Conservation (phyloP, 2,888 invertebrate genomes). For the Folsomia manolachei region DNA sequence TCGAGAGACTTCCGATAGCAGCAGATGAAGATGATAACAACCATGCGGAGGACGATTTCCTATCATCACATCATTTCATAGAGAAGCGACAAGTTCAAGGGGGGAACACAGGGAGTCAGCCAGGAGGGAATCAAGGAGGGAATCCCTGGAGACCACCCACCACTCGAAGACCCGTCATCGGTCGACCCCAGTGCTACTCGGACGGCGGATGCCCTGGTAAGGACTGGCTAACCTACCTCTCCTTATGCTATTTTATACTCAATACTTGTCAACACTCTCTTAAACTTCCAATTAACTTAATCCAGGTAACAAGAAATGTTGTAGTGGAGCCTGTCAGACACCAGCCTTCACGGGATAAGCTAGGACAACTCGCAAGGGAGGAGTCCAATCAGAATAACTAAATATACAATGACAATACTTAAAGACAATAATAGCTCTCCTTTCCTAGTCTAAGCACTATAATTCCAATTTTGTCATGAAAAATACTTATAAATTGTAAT, state of each 20-base stretch:
- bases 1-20: too few species aligned
- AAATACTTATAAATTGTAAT: too few species aligned
- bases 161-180: not conserved
- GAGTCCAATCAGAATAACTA: too few species aligned
- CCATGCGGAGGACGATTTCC: too few species aligned
- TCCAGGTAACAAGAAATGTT: constrained; percentile 13
- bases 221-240: too few species aligned
- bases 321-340: not conserved
- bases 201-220: constrained; percentile 9
- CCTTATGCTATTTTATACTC: too few species aligned
- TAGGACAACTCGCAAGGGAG: too few species aligned
- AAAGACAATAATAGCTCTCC: too few species aligned
- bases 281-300: not conserved
- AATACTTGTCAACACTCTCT: not conserved
- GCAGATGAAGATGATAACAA: not conserved
- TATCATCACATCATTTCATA: too few species aligned
- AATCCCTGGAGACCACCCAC: not conserved
- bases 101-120: not conserved
- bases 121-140: not conserved
- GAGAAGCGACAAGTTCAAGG: constrained; percentile 4
- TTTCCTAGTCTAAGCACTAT: too few species aligned
- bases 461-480: too few species aligned
- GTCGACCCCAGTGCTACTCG: not conserved
- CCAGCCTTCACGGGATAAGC: constrained; percentile 4
- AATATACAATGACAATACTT: too few species aligned